A percentile compares a stretch with the other conserved stretches of the same genome.
Conservation (phyloP, 2,888 invertebrate genomes). For the Dermolepida albohirtum region DNA sequence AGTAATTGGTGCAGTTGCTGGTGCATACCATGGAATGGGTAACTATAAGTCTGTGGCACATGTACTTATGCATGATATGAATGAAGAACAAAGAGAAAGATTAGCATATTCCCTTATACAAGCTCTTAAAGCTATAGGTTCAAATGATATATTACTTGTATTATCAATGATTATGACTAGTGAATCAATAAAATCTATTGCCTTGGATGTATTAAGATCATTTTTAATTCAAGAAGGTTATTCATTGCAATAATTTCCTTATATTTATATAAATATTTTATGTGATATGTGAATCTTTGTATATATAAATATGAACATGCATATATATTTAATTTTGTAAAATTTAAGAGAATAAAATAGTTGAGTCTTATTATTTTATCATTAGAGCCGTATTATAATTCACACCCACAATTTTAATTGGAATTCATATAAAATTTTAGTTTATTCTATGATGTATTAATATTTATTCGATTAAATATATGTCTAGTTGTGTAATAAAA, state of each 20-base stretch:
- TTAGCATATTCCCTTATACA: conserved; percentile 51
- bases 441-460: too few species aligned
- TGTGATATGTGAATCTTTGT: not conserved
- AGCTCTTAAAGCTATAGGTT: conserved; percentile 51
- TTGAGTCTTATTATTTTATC: too few species aligned
- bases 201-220: conserved; percentile 20
- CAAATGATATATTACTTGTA: conserved; percentile 50
- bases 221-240: conserved; percentile 27
- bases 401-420: too few species aligned
- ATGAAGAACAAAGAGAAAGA: conserved; percentile 53
- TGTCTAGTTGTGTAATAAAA: too few species aligned
- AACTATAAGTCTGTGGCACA: conserved; percentile 60
- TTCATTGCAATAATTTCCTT: conserved; percentile 3
- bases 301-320: not conserved
- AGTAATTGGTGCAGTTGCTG: conserved; percentile 55
- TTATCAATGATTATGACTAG: conserved; percentile 27
- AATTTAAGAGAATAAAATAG: too few species aligned
- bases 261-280: not conserved
- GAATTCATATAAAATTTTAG: too few species aligned
- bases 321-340: too few species aligned
- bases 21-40: conserved; percentile 53
- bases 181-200: conserved; percentile 16
- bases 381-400: too few species aligned
- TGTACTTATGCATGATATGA: conserved; percentile 57
- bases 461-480: too few species aligned